These are phyloP conservation scores for Ictidomys tridecemlineatus DNA, from an alignment of 2,113 vertebrate species.

Conservation along the genomic window DNA sequence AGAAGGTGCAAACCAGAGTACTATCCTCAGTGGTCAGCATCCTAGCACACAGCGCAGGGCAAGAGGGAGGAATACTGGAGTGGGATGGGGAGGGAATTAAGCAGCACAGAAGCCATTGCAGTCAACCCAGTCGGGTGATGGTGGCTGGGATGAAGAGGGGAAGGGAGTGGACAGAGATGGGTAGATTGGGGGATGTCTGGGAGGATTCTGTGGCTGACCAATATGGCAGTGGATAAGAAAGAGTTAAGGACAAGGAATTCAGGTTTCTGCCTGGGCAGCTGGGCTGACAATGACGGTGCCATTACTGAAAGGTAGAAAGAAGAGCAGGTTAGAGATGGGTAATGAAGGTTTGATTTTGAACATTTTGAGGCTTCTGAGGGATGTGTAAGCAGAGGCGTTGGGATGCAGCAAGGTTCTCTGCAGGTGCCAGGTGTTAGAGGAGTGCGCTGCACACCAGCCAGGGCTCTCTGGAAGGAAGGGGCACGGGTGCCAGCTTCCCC, in stretches of 20 bases:
- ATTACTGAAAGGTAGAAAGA: background rate
- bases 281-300: background rate
- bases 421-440: background rate
- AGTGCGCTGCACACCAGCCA: background rate
- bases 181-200: background rate
- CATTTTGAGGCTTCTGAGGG: background rate
- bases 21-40: accelerated
- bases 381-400: background rate
- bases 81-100: no score
- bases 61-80: background rate
- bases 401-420: background rate
- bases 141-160: background rate
- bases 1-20: background rate
- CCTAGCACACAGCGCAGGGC: background rate
- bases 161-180: background rate
- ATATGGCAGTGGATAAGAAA: background rate
- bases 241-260: background rate
- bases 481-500: background rate
- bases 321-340: background rate
- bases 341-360: background rate
- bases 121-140: no score
- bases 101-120: background rate
- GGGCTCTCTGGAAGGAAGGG: background rate
- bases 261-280: background rate
- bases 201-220: background rate